phyloP scores from a whole-genome alignment of 2,113 vertebrate genomes.

The human (Homo sapiens) region GRCh38 chr2:114600001-114600500 shows the following conservation, averaged over 20 bases:
- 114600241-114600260: background rate
- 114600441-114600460: background rate
- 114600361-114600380: background rate
- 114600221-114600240: background rate
- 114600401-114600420: background rate
- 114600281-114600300: background rate
- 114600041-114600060: background rate
- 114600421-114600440: background rate
- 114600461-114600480: background rate
- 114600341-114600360: background rate
- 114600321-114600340: background rate
- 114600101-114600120: background rate
- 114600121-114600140: background rate
- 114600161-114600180: background rate
- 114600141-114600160: background rate
- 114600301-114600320: background rate
- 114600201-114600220: background rate
- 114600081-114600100: background rate
- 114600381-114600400: background rate
- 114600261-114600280: background rate
- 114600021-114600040: background rate
- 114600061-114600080: background rate
- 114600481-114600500: background rate
- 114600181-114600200: background rate
- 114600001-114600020: background rate